phyloP scores from a whole-genome alignment of 1,140 invertebrate genomes.

The Drosophila funebris region DNA sequence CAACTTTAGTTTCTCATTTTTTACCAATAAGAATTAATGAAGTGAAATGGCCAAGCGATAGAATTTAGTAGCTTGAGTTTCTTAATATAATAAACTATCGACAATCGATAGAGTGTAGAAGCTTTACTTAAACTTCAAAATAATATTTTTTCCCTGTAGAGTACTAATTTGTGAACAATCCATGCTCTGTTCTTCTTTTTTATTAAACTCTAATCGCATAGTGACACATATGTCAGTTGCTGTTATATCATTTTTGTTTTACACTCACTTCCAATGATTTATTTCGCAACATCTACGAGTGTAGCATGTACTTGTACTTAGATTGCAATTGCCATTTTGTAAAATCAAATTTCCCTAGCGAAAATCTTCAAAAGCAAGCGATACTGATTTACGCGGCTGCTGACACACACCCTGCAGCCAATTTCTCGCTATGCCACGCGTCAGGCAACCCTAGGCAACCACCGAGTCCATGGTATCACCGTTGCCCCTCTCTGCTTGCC shows the following conservation, averaged over 20 bases:
- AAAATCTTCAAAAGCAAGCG: conserved; percentile 72
- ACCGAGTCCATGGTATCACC: not conserved
- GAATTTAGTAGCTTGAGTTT: too few relatives aligned
- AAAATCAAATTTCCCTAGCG: conserved; percentile 62
- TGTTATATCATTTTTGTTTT: not conserved
- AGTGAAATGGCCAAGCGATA: too few relatives aligned
- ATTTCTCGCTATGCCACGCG: conserved; percentile 57
- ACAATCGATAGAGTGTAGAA: too few relatives aligned
- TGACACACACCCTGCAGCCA: conserved; percentile 24
- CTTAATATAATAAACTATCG: too few relatives aligned
- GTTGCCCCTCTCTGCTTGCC: not conserved
- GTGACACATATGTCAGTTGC: not conserved
- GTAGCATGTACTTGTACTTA: not conserved
- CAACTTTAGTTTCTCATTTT: too few relatives aligned
- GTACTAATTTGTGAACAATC: too few relatives aligned
- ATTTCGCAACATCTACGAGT: not conserved
- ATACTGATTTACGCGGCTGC: conserved; percentile 49
- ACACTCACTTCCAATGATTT: not conserved
- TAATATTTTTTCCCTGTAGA: too few relatives aligned
- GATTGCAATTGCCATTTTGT: conserved; percentile 32
- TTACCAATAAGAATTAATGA: too few relatives aligned
- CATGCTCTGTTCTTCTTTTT: not conserved
- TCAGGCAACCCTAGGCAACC: conserved; percentile 21
- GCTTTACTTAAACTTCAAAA: too few relatives aligned
- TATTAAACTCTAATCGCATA: not conserved